Conservation (phyloP, 2,888 invertebrate species). For the Agrotis clavis region DNA sequence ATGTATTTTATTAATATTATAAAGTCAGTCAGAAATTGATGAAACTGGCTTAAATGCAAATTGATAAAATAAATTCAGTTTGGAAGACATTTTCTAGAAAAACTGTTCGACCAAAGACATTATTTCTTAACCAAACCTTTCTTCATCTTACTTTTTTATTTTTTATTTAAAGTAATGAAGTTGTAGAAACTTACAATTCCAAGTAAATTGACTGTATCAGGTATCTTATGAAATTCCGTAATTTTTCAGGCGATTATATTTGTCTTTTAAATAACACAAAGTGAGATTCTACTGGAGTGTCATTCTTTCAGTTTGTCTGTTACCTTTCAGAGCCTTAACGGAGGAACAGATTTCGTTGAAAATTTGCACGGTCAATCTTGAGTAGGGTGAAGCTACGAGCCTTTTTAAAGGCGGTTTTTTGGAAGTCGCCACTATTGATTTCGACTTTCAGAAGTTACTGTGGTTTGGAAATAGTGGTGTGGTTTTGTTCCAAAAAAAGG, state of each 20-base stretch:
- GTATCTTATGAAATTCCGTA: constrained; percentile 17
- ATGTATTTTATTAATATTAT: constrained; percentile 2
- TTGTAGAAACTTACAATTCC: constrained; percentile 21
- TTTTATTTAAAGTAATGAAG: neutral
- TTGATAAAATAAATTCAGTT: constrained; percentile 56
- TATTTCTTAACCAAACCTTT: constrained; percentile 3
- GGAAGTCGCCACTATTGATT: no score
- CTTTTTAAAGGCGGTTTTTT: no score
- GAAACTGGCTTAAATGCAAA: constrained; percentile 43
- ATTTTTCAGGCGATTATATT: neutral
- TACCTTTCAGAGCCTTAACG: neutral
- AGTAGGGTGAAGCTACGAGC: neutral
- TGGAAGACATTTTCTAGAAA: constrained; percentile 52
- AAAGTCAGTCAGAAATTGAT: constrained; percentile 37
- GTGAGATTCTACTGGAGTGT: constrained; percentile 28
- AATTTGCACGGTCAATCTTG: neutral
- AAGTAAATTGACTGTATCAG: constrained; percentile 34
- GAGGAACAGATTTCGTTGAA: neutral
- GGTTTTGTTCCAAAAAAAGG: no score
- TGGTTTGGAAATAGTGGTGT: no score
- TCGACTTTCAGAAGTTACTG: no score
- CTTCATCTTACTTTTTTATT: neutral
- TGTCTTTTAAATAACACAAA: neutral
- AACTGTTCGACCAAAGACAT: constrained; percentile 11
- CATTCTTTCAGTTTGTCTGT: neutral